Base-by-base conservation (phyloP, 2,797 vertebrate species). In the Myiothlypis coronata region DNA sequence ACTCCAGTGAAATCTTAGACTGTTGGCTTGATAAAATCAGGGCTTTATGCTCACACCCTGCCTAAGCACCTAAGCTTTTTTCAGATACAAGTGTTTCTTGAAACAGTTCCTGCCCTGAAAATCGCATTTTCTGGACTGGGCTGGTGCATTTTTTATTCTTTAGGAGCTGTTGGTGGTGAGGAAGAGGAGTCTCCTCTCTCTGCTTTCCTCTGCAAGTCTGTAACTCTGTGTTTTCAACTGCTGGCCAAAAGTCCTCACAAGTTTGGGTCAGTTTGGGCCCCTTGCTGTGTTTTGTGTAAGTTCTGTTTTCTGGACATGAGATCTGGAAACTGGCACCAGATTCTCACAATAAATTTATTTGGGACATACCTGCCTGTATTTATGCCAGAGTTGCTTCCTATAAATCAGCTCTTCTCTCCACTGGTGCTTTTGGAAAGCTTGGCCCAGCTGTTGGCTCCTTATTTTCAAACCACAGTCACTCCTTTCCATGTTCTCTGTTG, bases 141-240 rank as follows among this genome's bases (percentile, higher is more conserved):
- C 28, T 83, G n/a, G 28, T 43, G 21, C 41, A 14, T 9, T 27
- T 53, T 75, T 47, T 55, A 6, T 32, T 86, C 55, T 57, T 55
- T 12, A 37, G 32, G 39, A 52, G 13, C 23, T 59, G 14, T 19
- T 70, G 37, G 34, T 53, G 47, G 23, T 2, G 6, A 43, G 81
- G 52, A 67, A 70, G 41, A 21, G 0, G 2, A 71, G 30, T 41
- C 1, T 1, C 14, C 35, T 61, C 14, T n/a, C 47, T 55, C 19
- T 9, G 19, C 9, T 72, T 70, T 57, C 7, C 32, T 46, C 22
- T n/a, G 9, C 9, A 5, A 22, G 11, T 34, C 63, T 34, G 0
- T 32, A 53, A 47, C 35, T 28, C 30, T 1, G 0, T 30, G 4
- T 34, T 81, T 86, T 41, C 6, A 23, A 6, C 44, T 21, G 18